These are phyloP conservation scores for Heliopora coerulea DNA, from an alignment of 92 coral and sea anemone genomes.

Conservation along the genomic window DNA sequence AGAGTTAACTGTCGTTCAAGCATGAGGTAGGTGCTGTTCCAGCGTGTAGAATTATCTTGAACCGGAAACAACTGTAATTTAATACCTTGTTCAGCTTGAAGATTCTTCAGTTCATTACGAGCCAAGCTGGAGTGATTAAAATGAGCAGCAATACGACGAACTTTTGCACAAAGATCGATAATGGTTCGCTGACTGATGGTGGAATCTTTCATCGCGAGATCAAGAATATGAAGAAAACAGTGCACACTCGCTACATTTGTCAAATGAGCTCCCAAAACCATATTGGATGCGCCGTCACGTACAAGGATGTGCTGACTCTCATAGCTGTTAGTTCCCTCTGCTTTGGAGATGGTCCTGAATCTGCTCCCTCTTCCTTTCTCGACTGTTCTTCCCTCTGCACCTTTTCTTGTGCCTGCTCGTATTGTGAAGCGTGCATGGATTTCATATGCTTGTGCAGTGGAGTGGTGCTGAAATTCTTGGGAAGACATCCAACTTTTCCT, in stretches of 20 bases:
- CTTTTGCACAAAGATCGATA: constrained; percentile 28
- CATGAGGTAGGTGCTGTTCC: constrained; percentile 42
- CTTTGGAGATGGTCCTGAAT: too few relatives aligned
- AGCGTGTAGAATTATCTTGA: constrained; percentile 25
- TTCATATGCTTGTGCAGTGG: too few relatives aligned
- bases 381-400: too few relatives aligned
- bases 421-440: too few relatives aligned
- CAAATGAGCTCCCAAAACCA: constrained; percentile 21
- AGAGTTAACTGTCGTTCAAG: constrained; percentile 23
- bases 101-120: constrained; percentile 11
- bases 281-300: constrained; percentile 10
- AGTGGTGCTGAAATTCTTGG: too few relatives aligned
- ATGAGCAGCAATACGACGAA: constrained; percentile 3
- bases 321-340: too few relatives aligned
- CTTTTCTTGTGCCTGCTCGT: too few relatives aligned
- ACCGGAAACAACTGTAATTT: constrained; percentile 13
- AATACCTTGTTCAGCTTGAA: constrained; percentile 30
- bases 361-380: too few relatives aligned
- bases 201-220: constrained; percentile 23
- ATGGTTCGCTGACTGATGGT: constrained; percentile 20
- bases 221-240: constrained; percentile 19
- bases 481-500: too few relatives aligned
- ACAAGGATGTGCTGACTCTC: too few relatives aligned
- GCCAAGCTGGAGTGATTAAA: too few relatives aligned
- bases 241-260: constrained; percentile 8